Evolutionary conservation across 2,888 invertebrate genomes (phyloP).

Genomic region (Orthosia cruda): DNA sequence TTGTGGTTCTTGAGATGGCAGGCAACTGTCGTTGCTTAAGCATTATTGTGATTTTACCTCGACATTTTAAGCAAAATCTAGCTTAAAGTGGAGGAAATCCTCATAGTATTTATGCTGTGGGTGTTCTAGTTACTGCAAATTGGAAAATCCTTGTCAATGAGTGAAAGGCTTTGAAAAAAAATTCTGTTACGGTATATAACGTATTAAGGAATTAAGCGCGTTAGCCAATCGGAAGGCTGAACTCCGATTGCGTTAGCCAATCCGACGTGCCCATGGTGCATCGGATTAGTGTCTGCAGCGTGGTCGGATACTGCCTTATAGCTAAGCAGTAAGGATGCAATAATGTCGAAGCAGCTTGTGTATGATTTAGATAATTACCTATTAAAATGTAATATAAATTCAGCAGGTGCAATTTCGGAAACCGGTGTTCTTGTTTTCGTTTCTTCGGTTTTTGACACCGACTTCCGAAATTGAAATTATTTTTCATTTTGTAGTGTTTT

Average conservation of each 20-base stretch:
- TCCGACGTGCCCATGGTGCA: constrained; percentile 46
- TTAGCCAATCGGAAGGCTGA: constrained; percentile 49
- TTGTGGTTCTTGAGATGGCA: constrained; percentile 35
- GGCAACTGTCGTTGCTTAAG: constrained; percentile 41
- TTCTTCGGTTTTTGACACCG: too few species aligned
- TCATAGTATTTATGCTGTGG: constrained; percentile 7
- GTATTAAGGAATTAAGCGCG: constrained; percentile 41
- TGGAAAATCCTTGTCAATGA: constrained; percentile 12
- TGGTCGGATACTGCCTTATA: background rate
- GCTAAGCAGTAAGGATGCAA: constrained; percentile 1
- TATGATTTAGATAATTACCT: too few species aligned
- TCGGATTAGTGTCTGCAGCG: constrained; percentile 46
- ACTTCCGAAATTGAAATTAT: too few species aligned
- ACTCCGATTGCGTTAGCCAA: constrained; percentile 52
- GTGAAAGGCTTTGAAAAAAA: constrained; percentile 19
- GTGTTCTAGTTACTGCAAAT: background rate
- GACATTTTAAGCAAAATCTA: constrained; percentile 40
- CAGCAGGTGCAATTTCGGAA: too few species aligned
- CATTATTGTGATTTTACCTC: constrained; percentile 48
- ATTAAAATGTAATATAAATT: too few species aligned
- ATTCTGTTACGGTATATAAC: constrained; percentile 24
- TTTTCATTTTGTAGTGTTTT: too few species aligned
- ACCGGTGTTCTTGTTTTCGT: too few species aligned
- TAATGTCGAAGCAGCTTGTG: background rate
- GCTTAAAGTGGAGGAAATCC: constrained; percentile 5